Conservation (phyloP, 1,140 invertebrate genomes). For the Maconellicoccus hirsutus region DNA sequence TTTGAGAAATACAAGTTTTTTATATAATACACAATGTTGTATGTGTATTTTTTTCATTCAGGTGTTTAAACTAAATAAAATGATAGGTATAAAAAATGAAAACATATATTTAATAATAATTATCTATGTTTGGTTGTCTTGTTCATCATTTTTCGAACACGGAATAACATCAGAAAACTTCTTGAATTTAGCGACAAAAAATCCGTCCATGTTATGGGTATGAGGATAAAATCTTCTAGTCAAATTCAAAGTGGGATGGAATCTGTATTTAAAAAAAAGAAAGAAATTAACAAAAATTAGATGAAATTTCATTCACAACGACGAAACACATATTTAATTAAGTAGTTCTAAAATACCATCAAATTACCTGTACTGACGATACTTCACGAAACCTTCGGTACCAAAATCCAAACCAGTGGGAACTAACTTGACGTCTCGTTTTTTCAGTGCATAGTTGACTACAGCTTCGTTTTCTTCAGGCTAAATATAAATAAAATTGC, state of each 20-base stretch:
- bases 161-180: conserved; percentile 70
- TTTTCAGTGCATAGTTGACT: conserved; percentile 89
- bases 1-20: no score
- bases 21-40: no score
- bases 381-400: conserved; percentile 85
- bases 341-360: background rate
- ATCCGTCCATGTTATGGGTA: conserved; percentile 98
- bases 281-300: no score
- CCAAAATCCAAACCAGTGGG: conserved; percentile 92
- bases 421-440: conserved; percentile 86
- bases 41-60: no score
- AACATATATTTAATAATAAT: background rate
- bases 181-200: conserved; percentile 97
- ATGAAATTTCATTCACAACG: no score
- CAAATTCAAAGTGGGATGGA: conserved; percentile 84
- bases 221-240: conserved; percentile 93
- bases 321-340: background rate
- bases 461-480: conserved; percentile 98
- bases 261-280: no score
- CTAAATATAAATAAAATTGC: conserved; percentile 32
- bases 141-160: background rate
- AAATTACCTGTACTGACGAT: conserved; percentile 66
- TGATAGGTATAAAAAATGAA: background rate
- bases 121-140: background rate
- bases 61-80: no score